Evolutionary conservation across 1,140 invertebrate species (phyloP), one percentile per base, ranked within the genome.

Genomic region (Platyscapa corneri): DNA sequence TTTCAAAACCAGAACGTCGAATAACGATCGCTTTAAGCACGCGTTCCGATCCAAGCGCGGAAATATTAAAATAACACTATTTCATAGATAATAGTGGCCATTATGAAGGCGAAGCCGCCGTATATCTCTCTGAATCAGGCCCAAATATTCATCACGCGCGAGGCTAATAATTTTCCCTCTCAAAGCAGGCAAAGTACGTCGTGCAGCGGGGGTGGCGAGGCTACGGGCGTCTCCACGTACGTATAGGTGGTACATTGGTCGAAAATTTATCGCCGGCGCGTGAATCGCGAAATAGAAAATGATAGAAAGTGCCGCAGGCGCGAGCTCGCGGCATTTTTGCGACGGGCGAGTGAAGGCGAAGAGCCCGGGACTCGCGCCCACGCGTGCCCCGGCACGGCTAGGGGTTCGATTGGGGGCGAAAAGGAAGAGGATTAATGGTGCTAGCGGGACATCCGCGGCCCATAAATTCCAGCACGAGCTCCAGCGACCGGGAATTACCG

Each of bases 391-490:
- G 91, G n/a, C n/a, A n/a, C n/a, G n/a, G n/a, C n/a, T n/a, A n/a
- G n/a, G n/a, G 91, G 90, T 93, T 93, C 91, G 91, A 93, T 92
- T 91, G 90, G 90, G 32, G 3, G 89, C 90, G 89, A 91, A 92
- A 90, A 49, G 32, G 90, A 90, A 89, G 92, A 93, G 91, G 92
- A 93, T 93, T 93, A 93, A 93, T 93, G 91, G 91, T 87, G 89
- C 91, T 91, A 90, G 89, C 91, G 91, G 91, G 91, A 93, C 91
- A 93, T 90, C 89, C 92, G 90, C 89, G 89, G 89, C 89, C 89
- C 91, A 93, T 93, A 93, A 93, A 93, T 93, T 92, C 90, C 88
- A n/a, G 49, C n/a, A n/a, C n/a, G n/a, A n/a, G n/a, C n/a, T n/a
- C n/a, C n/a, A n/a, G n/a, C n/a, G 90, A 89, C 91, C 90, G 92